These are phyloP conservation scores for Chroicocephalus ridibundus DNA, from an alignment of 2,113 vertebrate species.

Conservation along the genomic window DNA sequence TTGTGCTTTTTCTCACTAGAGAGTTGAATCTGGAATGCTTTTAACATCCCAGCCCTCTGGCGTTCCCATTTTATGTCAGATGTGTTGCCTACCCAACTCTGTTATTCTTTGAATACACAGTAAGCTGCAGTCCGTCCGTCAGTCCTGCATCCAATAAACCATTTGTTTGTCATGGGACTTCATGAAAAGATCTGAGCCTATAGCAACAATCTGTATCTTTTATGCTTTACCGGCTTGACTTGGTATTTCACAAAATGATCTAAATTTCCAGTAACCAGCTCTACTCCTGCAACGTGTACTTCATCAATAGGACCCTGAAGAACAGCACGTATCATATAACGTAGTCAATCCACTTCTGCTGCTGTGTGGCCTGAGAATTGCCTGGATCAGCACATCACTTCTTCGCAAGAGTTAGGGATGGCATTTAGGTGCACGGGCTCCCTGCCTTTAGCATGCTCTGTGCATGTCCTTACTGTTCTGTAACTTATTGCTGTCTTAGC, in stretches of 20 bases:
- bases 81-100: neutral
- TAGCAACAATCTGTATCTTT: neutral
- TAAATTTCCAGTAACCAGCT: neutral
- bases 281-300: neutral
- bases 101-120: neutral
- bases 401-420: neutral
- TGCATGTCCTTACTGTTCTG: neutral
- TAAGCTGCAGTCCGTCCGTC: neutral
- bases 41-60: neutral
- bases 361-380: neutral
- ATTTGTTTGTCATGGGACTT: neutral
- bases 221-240: neutral
- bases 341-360: neutral
- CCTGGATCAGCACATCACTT: neutral
- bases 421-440: neutral
- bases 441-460: neutral
- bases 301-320: neutral
- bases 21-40: neutral
- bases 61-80: neutral
- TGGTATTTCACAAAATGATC: neutral
- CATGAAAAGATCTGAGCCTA: neutral
- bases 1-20: neutral
- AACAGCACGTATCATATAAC: neutral
- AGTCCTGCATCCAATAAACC: neutral
- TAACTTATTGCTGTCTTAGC: neutral